These are phyloP conservation scores for Struthidea cinerea DNA, from an alignment of 2,113 vertebrate genomes.

Conservation along the genomic window DNA sequence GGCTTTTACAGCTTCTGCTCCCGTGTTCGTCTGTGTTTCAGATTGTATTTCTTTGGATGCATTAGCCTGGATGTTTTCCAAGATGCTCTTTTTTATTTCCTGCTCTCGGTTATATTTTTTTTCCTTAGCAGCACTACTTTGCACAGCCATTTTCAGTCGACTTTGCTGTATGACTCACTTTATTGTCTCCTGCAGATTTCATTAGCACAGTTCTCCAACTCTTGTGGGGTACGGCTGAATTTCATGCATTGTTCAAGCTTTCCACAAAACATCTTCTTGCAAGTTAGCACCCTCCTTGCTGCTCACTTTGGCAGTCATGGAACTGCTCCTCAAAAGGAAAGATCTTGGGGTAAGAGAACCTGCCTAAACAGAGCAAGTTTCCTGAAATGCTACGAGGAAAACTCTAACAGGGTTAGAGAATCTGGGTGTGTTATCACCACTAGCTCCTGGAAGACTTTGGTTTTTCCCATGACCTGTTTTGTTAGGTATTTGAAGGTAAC, in stretches of 20 bases:
- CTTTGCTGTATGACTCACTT: constrained; percentile 47
- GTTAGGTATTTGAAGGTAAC: constrained; percentile 46
- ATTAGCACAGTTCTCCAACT: constrained; percentile 42
- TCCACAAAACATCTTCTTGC: constrained; percentile 28
- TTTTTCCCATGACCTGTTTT: constrained; percentile 55
- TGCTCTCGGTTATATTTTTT: neutral
- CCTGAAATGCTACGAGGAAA: neutral
- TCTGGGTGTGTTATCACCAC: neutral
- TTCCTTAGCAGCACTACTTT: neutral
- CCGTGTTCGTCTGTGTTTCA: constrained; percentile 3
- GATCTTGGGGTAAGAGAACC: neutral
- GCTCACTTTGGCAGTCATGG: neutral
- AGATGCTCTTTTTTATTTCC: constrained; percentile 51
- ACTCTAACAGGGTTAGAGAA: neutral
- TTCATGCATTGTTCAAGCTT: constrained; percentile 34
- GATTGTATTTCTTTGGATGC: constrained; percentile 48
- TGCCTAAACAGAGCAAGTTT: neutral
- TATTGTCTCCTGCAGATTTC: constrained; percentile 64
- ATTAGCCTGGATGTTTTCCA: constrained; percentile 60
- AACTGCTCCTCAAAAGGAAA: neutral
- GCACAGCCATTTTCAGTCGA: neutral
- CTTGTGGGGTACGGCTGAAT: constrained; percentile 25
- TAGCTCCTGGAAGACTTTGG: constrained; percentile 5
- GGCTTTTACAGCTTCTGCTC: constrained; percentile 53
- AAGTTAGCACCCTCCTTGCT: neutral